These are phyloP conservation scores for Strigops habroptila DNA, from an alignment of 2,113 vertebrate genomes.

Conservation along the genomic window DNA sequence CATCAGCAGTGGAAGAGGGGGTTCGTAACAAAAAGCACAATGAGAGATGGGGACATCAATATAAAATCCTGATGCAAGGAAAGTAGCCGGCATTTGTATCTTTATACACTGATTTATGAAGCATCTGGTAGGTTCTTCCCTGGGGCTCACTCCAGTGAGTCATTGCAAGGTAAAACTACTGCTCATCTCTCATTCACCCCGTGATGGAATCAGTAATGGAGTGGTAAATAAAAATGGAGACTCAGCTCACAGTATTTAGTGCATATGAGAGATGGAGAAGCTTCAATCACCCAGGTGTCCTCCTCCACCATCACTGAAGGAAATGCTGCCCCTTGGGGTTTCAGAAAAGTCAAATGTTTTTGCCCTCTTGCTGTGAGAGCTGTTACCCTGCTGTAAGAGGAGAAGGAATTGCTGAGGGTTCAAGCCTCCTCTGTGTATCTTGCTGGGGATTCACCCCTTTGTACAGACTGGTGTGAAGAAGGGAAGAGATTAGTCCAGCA, in stretches of 20 bases:
- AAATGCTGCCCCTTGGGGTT: neutral
- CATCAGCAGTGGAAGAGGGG: neutral
- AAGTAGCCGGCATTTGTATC: conserved; percentile 31
- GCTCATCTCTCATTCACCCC: conserved; percentile 14
- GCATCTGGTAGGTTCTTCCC: conserved; percentile 46
- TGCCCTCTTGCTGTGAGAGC: neutral
- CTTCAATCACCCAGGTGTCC: neutral
- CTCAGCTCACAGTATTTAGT: neutral
- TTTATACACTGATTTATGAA: conserved; percentile 7
- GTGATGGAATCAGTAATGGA: neutral
- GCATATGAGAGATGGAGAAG: neutral
- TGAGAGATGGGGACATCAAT: neutral
- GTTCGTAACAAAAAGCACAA: neutral
- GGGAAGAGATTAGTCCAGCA: neutral
- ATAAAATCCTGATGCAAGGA: neutral
- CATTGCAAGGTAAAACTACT: conserved; percentile 23
- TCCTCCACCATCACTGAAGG: neutral
- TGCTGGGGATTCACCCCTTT: neutral
- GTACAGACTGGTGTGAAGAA: neutral
- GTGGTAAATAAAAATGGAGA: conserved; percentile 21
- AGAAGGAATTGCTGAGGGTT: neutral
- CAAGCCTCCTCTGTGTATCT: neutral
- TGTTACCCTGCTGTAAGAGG: neutral
- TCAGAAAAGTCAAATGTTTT: neutral
- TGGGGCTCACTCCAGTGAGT: conserved; percentile 42